These are phyloP conservation scores for Scelioninae gen. 1 DNA, from an alignment of 2,888 invertebrate species.

Conservation along the genomic window DNA sequence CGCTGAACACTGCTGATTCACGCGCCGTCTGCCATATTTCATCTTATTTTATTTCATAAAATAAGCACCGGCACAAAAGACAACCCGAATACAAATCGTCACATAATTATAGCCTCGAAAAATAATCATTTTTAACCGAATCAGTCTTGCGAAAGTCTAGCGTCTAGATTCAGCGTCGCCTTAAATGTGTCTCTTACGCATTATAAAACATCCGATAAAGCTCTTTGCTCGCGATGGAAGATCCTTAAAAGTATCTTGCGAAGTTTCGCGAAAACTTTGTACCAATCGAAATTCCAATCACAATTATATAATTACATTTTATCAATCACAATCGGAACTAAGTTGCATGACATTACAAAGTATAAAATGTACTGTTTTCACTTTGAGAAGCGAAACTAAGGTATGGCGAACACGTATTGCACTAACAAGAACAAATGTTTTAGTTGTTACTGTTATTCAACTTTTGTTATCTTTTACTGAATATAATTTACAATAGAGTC, in stretches of 20 bases:
- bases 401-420: neutral
- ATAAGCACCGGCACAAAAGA: constrained; percentile 33
- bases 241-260: constrained; percentile 50
- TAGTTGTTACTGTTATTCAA: neutral
- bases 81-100: constrained; percentile 1
- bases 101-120: constrained; percentile 24
- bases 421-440: constrained; percentile 23
- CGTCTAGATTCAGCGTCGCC: constrained; percentile 24
- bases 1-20: constrained; percentile 31
- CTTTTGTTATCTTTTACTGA: too few species aligned
- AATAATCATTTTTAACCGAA: constrained; percentile 50
- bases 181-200: constrained; percentile 21
- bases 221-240: constrained; percentile 46
- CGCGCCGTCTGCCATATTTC: constrained; percentile 16
- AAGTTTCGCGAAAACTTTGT: constrained; percentile 46
- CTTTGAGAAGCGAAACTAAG: constrained; percentile 21
- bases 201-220: constrained; percentile 46
- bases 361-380: constrained; percentile 34
- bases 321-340: constrained; percentile 38
- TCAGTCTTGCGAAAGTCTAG: constrained; percentile 48
- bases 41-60: constrained; percentile 55
- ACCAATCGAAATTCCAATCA: constrained; percentile 56
- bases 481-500: too few species aligned
- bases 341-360: constrained; percentile 33
- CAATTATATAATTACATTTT: constrained; percentile 49